phyloP scores from a whole-genome alignment of 2,797 vertebrate genomes.

The Catharus ustulatus region DNA sequence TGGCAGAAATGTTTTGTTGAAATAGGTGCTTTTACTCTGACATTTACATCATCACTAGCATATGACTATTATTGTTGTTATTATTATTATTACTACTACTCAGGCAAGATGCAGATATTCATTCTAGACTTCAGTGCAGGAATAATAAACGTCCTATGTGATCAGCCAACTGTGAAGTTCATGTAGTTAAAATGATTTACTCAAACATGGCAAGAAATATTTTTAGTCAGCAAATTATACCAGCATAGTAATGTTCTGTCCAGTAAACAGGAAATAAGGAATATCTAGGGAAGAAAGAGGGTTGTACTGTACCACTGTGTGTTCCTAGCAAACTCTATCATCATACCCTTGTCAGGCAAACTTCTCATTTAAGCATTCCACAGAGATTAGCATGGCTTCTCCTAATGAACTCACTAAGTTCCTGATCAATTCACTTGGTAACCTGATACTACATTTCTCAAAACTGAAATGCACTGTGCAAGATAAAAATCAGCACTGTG shows the following conservation, averaged over 20 bases:
- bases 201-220: neutral
- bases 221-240: neutral
- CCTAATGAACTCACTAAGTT: neutral
- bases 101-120: neutral
- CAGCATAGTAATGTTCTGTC: neutral
- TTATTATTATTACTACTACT: neutral
- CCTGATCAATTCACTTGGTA: neutral
- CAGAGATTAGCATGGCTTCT: neutral
- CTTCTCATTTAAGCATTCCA: neutral
- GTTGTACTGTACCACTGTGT: neutral
- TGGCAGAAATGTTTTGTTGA: neutral
- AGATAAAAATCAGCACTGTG: neutral
- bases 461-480: neutral
- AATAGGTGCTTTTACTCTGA: neutral
- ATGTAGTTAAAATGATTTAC: neutral
- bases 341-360: neutral
- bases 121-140: neutral
- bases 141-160: neutral
- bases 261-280: neutral
- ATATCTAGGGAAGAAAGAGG: neutral
- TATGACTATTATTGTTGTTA: neutral
- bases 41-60: neutral
- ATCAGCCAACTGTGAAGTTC: neutral
- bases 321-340: neutral
- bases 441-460: neutral